A percentile compares a stretch with the other conserved stretches of the same genome.
These are phyloP conservation scores for Marcusenius ussheri DNA, from an alignment of 2,113 vertebrate species.

Conservation along the genomic window DNA sequence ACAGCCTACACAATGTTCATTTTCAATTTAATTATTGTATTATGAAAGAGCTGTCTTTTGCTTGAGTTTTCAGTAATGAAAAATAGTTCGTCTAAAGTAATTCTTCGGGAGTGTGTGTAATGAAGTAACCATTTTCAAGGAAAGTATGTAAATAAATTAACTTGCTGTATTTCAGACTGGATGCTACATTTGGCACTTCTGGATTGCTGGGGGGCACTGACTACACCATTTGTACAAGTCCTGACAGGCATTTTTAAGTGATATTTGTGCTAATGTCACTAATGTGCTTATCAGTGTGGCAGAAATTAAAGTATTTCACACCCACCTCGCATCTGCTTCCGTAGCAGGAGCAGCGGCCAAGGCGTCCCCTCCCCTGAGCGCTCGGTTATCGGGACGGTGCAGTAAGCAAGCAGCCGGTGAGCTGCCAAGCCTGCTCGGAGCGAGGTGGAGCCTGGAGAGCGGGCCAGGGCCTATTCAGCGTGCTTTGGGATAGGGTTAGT, in stretches of 20 bases:
- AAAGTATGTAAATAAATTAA: background rate
- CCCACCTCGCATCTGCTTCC: background rate
- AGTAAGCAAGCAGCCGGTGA: background rate
- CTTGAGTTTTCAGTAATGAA: constrained; percentile 1
- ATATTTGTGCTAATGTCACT: background rate
- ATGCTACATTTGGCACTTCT: background rate
- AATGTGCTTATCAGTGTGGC: background rate
- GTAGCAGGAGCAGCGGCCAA: background rate
- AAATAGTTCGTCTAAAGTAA: background rate
- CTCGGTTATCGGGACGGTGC: background rate
- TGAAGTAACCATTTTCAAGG: background rate
- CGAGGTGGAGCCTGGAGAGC: background rate
- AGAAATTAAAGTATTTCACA: background rate
- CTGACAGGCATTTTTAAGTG: background rate
- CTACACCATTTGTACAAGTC: background rate
- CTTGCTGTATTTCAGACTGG: background rate
- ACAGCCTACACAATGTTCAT: background rate
- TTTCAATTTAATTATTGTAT: background rate
- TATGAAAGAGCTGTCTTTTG: background rate
- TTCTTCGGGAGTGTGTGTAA: background rate
- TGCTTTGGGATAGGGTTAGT: background rate
- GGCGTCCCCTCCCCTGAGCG: background rate
- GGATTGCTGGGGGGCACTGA: background rate
- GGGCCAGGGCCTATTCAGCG: background rate
- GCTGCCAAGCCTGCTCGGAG: background rate